Percentiles rank a stretch among this genome's conserved stretches.
Conservation (phyloP, 2,888 invertebrate species). For the Deilephila porcellus region DNA sequence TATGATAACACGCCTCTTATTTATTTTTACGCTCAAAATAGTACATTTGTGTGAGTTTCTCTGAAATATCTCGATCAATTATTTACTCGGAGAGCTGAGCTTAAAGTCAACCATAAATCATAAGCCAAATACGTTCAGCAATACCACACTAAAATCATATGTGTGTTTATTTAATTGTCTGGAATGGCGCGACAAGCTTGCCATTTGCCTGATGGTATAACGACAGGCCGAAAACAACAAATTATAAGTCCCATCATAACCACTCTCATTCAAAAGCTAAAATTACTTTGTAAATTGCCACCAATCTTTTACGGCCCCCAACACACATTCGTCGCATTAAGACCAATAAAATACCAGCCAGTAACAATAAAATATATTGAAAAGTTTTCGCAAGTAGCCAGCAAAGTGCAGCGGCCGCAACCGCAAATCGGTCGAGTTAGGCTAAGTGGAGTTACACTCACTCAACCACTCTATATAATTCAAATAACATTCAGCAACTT, state of each 20-base stretch:
- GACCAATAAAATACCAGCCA: slow-evolving; percentile 10
- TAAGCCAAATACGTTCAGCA: no score
- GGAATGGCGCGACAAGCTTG: no score
- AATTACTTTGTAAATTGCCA: neutral
- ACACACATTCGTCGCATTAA: neutral
- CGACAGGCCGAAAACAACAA: no score
- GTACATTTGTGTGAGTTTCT: neutral
- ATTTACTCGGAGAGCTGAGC: no score
- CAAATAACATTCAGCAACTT: slow-evolving; percentile 22
- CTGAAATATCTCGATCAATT: no score
- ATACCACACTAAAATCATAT: no score
- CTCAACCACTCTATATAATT: slow-evolving; percentile 25
- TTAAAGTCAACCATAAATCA: no score
- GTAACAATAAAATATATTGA: slow-evolving; percentile 26
- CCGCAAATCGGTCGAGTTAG: slow-evolving; percentile 15
- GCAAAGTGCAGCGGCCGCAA: slow-evolving; percentile 3
- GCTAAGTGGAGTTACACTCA: slow-evolving; percentile 19
- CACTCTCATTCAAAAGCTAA: no score
- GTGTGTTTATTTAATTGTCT: no score
- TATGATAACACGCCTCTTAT: slow-evolving; percentile 19
- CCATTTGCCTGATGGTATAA: no score
- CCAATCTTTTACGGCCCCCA: neutral
- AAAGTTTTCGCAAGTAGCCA: slow-evolving; percentile 14
- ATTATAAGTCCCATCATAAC: no score
- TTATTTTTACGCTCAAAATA: neutral